These are phyloP conservation scores for Cerceris ruficornis DNA, from an alignment of 2,888 invertebrate species.

Conservation along the genomic window DNA sequence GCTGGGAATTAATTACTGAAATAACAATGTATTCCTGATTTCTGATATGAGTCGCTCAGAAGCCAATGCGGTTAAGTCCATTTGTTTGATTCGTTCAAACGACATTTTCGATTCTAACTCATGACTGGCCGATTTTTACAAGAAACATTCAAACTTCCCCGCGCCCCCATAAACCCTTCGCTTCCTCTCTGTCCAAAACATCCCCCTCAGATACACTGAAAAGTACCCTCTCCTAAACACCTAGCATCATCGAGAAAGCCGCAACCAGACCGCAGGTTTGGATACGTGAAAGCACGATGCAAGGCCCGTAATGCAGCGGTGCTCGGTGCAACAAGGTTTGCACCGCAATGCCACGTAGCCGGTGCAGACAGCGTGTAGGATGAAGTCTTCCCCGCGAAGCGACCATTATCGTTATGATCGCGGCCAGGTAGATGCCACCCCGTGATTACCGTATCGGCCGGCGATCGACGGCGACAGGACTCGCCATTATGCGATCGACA, in stretches of 20 bases:
- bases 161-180: too few relatives aligned
- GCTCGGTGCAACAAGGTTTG: constrained; percentile 18
- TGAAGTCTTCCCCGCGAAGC: constrained; percentile 75
- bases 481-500: constrained; percentile 79
- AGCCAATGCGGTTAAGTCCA: too few relatives aligned
- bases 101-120: too few relatives aligned
- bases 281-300: constrained; percentile 13
- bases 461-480: constrained; percentile 75
- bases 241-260: constrained; percentile 4
- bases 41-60: too few relatives aligned
- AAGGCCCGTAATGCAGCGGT: constrained; percentile 9
- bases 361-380: constrained; percentile 61
- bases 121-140: too few relatives aligned
- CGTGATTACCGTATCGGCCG: constrained; percentile 78
- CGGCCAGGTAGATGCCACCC: constrained; percentile 76
- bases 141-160: too few relatives aligned
- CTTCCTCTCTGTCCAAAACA: too few relatives aligned
- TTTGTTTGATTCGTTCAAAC: too few relatives aligned
- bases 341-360: constrained; percentile 47
- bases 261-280: constrained; percentile 38
- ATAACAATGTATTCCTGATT: too few relatives aligned
- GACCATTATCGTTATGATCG: constrained; percentile 77
- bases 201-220: background rate
- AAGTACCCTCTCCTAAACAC: background rate
- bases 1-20: too few relatives aligned